Base-by-base conservation (phyloP, 2,797 vertebrate species). In the Xenopus petersii region DNA sequence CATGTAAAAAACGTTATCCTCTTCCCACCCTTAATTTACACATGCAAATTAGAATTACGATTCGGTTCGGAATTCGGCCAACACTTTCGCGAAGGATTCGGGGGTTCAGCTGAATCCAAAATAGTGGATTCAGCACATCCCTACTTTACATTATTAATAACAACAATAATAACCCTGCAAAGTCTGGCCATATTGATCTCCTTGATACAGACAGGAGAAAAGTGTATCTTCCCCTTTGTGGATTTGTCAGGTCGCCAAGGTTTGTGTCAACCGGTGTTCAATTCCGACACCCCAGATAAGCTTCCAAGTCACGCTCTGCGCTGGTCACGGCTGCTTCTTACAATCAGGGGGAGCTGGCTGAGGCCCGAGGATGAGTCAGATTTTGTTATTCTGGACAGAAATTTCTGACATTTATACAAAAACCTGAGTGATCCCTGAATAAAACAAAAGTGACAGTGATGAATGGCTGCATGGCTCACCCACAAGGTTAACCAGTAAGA, bases 361-460 rank as follows among this genome's bases (percentile, higher is more conserved):
- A 49, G 15, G 55, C 51, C 69, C 16, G 47, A 24, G 55, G 48
- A 72, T 77, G 75, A 77, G 47, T 77, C 75, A 77, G 30, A 55
- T 51, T 42, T 71, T 77, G 70, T 77, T 77, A 72, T 72, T 77
- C 55, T 15, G 26, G 54, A 71, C 55, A 58, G 5, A 77, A 67
- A 71, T 46, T 12, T 8, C 47, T 61, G 54, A 61, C 21, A 67
- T 67, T 68, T 54, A 12, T 5, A 12, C n/a, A 71, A 67, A 77
- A 67, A 56, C 62, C 30, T 26, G 15, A 21, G 10, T 58, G 13
- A 71, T 66, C 9, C 10, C 24, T 0, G 10, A 21, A 46, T 12
- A 46, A 67, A 63, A 30, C 36, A 10, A 51, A 17, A 21, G 47
- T 17, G 48, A 67, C 69, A 42, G 13, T 55, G 46, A 61, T n/a